Conservation (phyloP, 2,113 vertebrate species). For the Oplegnathus fasciatus region DNA sequence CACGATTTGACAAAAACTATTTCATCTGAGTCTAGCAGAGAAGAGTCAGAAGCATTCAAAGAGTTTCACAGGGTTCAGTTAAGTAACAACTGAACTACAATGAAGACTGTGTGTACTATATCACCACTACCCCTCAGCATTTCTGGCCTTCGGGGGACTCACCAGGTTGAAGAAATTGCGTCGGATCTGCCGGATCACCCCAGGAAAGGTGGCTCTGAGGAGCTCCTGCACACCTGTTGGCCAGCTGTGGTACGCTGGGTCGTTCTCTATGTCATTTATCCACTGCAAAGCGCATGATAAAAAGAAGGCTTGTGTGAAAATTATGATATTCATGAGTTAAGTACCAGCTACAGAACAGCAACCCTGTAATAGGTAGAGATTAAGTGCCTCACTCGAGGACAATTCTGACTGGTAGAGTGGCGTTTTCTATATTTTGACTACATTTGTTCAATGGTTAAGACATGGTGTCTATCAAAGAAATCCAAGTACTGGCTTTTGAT, state of each 20-base stretch:
- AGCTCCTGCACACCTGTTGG: constrained; percentile 91
- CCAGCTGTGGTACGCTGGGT: constrained; percentile 90
- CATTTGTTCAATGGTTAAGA: not conserved
- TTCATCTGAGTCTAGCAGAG: not conserved
- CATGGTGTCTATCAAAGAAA: not conserved
- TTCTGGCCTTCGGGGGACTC: constrained; percentile 68
- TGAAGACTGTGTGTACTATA: not conserved
- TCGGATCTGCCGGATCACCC: constrained; percentile 90
- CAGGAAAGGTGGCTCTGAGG: constrained; percentile 89
- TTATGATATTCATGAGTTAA: not conserved
- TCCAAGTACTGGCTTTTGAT: not conserved
- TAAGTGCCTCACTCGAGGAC: not conserved
- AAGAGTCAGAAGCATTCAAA: not conserved
- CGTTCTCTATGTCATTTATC: constrained; percentile 95
- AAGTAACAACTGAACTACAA: not conserved
- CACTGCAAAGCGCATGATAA: constrained; percentile 83
- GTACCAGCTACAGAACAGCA: not conserved
- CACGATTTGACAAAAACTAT: not conserved
- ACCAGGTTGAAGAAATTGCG: constrained; percentile 97
- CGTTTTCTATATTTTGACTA: not conserved
- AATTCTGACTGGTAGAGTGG: not conserved
- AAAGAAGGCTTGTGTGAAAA: not conserved
- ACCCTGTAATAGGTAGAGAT: not conserved
- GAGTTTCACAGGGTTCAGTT: not conserved
- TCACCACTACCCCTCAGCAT: not conserved